Conservation (phyloP, 2,113 vertebrate genomes). For the Centropristis striata region DNA sequence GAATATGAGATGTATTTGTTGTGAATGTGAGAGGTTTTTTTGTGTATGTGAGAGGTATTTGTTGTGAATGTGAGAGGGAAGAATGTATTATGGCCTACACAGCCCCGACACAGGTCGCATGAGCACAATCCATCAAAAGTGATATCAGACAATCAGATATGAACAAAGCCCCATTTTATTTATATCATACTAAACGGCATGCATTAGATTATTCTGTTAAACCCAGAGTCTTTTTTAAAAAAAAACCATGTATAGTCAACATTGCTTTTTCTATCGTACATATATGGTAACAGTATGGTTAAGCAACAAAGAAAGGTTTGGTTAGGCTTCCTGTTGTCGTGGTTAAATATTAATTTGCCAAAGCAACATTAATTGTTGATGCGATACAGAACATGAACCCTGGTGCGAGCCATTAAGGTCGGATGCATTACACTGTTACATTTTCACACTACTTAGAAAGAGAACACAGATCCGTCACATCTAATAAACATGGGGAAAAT, state of each 20-base stretch:
- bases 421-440: neutral
- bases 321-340: neutral
- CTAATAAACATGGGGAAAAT: neutral
- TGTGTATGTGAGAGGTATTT: too few species aligned
- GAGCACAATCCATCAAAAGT: neutral
- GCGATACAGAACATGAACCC: slow-evolving; percentile 3
- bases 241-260: neutral
- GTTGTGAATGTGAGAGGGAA: too few species aligned
- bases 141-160: neutral
- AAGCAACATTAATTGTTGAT: slow-evolving; percentile 39
- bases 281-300: neutral
- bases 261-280: neutral
- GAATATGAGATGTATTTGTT: too few species aligned
- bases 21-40: too few species aligned
- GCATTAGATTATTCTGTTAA: neutral
- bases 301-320: neutral
- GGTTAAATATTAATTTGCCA: slow-evolving; percentile 29
- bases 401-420: slow-evolving; percentile 1
- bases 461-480: neutral
- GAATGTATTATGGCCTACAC: too few species aligned
- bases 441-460: neutral
- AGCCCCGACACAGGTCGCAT: too few species aligned
- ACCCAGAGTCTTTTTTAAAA: neutral
- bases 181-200: neutral
- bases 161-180: neutral